These are phyloP conservation scores for Philaenus spumarius DNA, from an alignment of 1,140 invertebrate genomes.

Conservation along the genomic window DNA sequence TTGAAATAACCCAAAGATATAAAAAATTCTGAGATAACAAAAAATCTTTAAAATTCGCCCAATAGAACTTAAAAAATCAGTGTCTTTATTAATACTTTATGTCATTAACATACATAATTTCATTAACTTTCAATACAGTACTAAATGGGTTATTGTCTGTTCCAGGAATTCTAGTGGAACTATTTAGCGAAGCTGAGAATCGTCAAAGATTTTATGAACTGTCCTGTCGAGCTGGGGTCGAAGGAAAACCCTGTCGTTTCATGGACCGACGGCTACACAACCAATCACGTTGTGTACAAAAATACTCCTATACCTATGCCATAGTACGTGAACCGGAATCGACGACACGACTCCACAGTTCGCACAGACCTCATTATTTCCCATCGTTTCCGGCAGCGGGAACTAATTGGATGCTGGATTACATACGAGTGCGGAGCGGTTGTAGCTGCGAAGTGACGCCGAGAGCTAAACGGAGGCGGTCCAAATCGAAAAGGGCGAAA, in stretches of 20 bases:
- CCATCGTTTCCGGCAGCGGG: conserved; percentile 43
- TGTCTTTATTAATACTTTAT: too few relatives aligned
- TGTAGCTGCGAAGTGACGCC: conserved; percentile 68
- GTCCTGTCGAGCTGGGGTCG: conserved; percentile 62
- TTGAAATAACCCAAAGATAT: too few relatives aligned
- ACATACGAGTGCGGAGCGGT: conserved; percentile 67
- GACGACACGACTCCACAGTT: conserved; percentile 37
- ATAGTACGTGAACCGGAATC: conserved; percentile 50
- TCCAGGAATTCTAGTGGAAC: conserved; percentile 53
- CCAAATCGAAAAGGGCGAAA: conserved; percentile 17
- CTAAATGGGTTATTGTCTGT: neutral
- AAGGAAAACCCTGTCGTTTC: conserved; percentile 66
- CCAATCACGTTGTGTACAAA: conserved; percentile 70
- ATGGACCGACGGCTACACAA: conserved; percentile 59
- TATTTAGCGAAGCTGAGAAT: conserved; percentile 63
- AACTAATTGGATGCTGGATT: conserved; percentile 64
- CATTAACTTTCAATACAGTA: neutral
- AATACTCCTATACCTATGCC: conserved; percentile 79
- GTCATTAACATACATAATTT: too few relatives aligned
- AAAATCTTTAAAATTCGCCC: too few relatives aligned
- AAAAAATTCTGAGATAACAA: too few relatives aligned
- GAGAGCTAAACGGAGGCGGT: conserved; percentile 40
- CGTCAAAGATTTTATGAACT: conserved; percentile 61
- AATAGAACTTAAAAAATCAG: too few relatives aligned
- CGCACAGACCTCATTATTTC: conserved; percentile 40